Percentiles rank a stretch among this genome's conserved stretches.
Evolutionary conservation across 2,888 invertebrate genomes (phyloP).

Genomic region (Drosophila putrida): DNA sequence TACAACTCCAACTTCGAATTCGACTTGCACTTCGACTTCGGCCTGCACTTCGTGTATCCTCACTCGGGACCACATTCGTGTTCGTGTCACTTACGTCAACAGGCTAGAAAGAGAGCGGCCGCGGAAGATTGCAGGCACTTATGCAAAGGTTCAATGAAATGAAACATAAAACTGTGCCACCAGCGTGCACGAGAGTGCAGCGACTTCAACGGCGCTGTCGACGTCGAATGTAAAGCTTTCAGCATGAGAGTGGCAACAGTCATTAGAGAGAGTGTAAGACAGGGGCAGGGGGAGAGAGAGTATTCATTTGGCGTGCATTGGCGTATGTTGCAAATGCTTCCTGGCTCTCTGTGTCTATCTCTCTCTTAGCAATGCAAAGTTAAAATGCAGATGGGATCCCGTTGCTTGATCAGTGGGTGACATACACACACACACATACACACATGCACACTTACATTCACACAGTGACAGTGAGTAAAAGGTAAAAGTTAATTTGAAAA

Average conservation of each 20-base stretch:
- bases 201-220: constrained; percentile 28
- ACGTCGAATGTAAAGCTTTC: constrained; percentile 39
- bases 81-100: constrained; percentile 54
- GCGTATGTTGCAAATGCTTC: constrained; percentile 45
- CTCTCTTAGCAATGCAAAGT: constrained; percentile 6
- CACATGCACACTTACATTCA: constrained; percentile 15
- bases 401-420: constrained; percentile 58
- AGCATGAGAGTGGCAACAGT: constrained; percentile 25
- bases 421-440: constrained; percentile 11
- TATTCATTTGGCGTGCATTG: background rate
- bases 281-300: constrained; percentile 8
- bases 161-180: constrained; percentile 68
- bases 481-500: constrained; percentile 73
- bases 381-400: constrained; percentile 43
- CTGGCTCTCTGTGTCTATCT: constrained; percentile 31
- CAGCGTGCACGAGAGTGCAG: constrained; percentile 56
- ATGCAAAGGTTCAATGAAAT: constrained; percentile 69
- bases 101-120: constrained; percentile 63
- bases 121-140: constrained; percentile 63
- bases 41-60: constrained; percentile 25
- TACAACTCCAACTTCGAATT: constrained; percentile 21
- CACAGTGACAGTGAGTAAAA: constrained; percentile 47
- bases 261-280: constrained; percentile 30
- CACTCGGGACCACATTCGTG: constrained; percentile 31
- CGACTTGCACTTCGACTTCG: constrained; percentile 9